phyloP scores from a whole-genome alignment of 2,797 vertebrate species.

The Myioborus miniatus region DNA sequence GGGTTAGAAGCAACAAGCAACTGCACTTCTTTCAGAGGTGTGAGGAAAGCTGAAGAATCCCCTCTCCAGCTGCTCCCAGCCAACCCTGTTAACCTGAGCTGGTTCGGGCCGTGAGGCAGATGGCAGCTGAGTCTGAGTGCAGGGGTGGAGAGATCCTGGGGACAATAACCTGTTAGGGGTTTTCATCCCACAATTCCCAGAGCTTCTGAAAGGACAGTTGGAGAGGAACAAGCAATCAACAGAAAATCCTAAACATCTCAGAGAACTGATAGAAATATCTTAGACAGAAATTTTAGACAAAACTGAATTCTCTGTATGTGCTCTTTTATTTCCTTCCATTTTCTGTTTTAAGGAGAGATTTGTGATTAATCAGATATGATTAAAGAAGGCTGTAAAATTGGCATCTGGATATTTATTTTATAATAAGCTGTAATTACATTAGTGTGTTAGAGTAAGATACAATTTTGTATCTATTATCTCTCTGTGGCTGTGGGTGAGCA shows the following conservation, averaged over 20 bases:
- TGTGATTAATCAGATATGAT: neutral
- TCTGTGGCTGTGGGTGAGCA: neutral
- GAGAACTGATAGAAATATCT: neutral
- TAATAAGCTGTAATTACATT: neutral
- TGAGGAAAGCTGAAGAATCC: neutral
- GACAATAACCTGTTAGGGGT: neutral
- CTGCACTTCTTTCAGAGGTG: neutral
- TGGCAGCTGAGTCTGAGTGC: neutral
- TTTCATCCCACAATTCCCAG: neutral
- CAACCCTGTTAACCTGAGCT: neutral
- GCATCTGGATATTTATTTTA: neutral
- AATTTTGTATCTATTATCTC: neutral
- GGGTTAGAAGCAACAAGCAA: neutral
- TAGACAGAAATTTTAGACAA: neutral
- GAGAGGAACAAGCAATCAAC: neutral
- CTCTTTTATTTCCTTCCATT: neutral
- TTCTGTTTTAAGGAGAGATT: neutral
- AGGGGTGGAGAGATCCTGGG: neutral
- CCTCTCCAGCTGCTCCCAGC: neutral
- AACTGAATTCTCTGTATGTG: neutral
- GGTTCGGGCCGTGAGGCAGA: neutral
- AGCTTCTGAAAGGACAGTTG: neutral
- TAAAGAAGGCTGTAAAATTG: neutral
- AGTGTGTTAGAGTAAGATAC: neutral
- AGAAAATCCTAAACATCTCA: neutral